Evolutionary conservation across 1,140 invertebrate species (phyloP).

Genomic region (Cydia pomonella): DNA sequence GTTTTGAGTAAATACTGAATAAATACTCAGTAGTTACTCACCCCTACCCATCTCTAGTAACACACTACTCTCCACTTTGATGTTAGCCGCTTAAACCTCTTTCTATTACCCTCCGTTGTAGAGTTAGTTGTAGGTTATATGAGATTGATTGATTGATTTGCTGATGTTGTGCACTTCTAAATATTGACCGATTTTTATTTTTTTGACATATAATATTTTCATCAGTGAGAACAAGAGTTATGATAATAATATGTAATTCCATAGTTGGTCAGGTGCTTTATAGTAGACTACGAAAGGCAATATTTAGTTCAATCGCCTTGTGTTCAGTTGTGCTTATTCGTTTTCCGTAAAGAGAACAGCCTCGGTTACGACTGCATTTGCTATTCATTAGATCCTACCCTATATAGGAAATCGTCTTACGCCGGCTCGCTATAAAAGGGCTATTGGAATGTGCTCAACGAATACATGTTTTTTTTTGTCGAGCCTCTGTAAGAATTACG

Average conservation of each 20-base stretch:
- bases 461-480: slow-evolving; percentile 49
- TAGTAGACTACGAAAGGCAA: slow-evolving; percentile 21
- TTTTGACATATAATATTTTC: too few species aligned
- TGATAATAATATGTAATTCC: slow-evolving; percentile 33
- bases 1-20: too few species aligned
- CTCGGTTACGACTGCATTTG: slow-evolving; percentile 55
- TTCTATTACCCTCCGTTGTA: too few species aligned
- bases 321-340: slow-evolving; percentile 26
- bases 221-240: too few species aligned
- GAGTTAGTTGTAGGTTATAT: too few species aligned
- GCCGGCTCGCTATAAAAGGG: slow-evolving; percentile 49
- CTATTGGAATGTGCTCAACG: slow-evolving; percentile 47
- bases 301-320: slow-evolving; percentile 36
- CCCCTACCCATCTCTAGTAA: too few species aligned
- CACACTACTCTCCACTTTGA: too few species aligned
- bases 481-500: slow-evolving; percentile 54
- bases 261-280: not conserved
- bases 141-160: too few species aligned
- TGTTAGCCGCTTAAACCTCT: too few species aligned
- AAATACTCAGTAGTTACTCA: too few species aligned
- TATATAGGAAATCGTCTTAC: slow-evolving; percentile 60
- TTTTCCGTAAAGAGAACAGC: slow-evolving; percentile 48
- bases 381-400: slow-evolving; percentile 68
- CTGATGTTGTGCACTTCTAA: too few species aligned
- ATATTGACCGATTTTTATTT: too few species aligned